These are phyloP conservation scores for Ichneumoninae sp. DNA, from an alignment of 2,888 invertebrate genomes.

Conservation along the genomic window DNA sequence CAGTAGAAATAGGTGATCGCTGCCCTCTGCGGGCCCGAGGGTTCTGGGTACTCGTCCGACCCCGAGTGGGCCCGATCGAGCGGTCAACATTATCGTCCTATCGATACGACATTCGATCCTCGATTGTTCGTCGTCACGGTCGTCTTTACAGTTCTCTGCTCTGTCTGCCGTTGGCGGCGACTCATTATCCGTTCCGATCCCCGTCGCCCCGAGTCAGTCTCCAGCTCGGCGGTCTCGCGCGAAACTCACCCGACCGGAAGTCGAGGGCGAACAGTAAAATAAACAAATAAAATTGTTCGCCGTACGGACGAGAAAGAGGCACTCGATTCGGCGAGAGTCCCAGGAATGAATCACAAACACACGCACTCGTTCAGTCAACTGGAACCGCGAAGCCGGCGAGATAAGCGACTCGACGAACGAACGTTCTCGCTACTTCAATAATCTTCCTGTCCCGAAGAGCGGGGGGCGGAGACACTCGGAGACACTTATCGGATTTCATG, in stretches of 20 bases:
- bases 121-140: conserved; percentile 6
- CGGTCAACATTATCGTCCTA: conserved; percentile 79
- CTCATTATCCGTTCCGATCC: conserved; percentile 71
- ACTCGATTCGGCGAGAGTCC: not conserved
- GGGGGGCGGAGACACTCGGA: conserved; percentile 12
- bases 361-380: conserved; percentile 76
- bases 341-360: conserved; percentile 70
- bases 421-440: conserved; percentile 6
- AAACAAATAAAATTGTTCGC: not conserved
- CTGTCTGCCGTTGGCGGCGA: conserved; percentile 56
- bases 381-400: conserved; percentile 25
- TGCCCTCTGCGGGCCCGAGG: conserved; percentile 85
- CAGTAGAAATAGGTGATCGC: conserved; percentile 86
- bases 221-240: conserved; percentile 22
- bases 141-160: not conserved
- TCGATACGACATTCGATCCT: conserved; percentile 30
- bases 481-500: conserved; percentile 37
- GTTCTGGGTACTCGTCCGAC: conserved; percentile 80
- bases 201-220: conserved; percentile 71
- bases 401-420: conserved; percentile 24
- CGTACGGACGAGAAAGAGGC: not conserved
- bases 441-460: conserved; percentile 6
- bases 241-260: conserved; percentile 9
- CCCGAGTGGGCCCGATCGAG: conserved; percentile 80
- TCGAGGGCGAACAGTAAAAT: not conserved